Percentiles rank a stretch among this genome's conserved stretches.
These are phyloP conservation scores for Parnassius apollo DNA, from an alignment of 2,888 invertebrate genomes.

Conservation along the genomic window DNA sequence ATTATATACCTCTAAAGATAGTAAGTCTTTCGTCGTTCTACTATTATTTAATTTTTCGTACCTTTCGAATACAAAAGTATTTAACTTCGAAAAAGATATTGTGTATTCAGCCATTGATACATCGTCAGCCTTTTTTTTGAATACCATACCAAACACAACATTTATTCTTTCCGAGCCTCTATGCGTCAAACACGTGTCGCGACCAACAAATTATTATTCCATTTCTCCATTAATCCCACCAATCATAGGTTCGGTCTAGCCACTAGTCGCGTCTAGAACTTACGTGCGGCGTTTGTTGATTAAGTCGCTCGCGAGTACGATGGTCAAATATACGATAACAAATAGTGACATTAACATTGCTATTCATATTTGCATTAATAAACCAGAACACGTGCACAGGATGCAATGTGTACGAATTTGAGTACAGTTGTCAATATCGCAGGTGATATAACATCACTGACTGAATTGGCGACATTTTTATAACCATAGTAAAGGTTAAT, in stretches of 20 bases:
- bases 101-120: slow-evolving; percentile 11
- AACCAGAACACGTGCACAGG: slow-evolving; percentile 22
- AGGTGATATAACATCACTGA: slow-evolving; percentile 32
- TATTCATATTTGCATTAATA: slow-evolving; percentile 12
- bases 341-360: slow-evolving; percentile 15
- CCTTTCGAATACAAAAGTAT: slow-evolving; percentile 10
- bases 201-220: slow-evolving; percentile 9
- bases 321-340: slow-evolving; percentile 1
- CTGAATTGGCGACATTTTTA: slow-evolving; percentile 35
- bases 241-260: slow-evolving; percentile 12
- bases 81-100: slow-evolving; percentile 12
- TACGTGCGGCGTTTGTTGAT: slow-evolving; percentile 13
- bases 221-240: slow-evolving; percentile 12
- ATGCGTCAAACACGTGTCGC: not conserved
- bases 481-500: slow-evolving; percentile 30
- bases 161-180: slow-evolving; percentile 1
- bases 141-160: not conserved
- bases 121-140: slow-evolving; percentile 2
- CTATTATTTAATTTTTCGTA: slow-evolving; percentile 13
- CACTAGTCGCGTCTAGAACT: slow-evolving; percentile 16
- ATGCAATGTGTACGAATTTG: slow-evolving; percentile 21
- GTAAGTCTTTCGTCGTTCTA: slow-evolving; percentile 4
- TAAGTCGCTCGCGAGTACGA: slow-evolving; percentile 1
- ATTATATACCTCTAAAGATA: slow-evolving; percentile 19
- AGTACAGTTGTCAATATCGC: slow-evolving; percentile 29